Percentiles rank a stretch among this genome's conserved stretches.
These are phyloP conservation scores for Octopus bimaculoides DNA, from an alignment of 1,140 invertebrate genomes.

Conservation along the genomic window DNA sequence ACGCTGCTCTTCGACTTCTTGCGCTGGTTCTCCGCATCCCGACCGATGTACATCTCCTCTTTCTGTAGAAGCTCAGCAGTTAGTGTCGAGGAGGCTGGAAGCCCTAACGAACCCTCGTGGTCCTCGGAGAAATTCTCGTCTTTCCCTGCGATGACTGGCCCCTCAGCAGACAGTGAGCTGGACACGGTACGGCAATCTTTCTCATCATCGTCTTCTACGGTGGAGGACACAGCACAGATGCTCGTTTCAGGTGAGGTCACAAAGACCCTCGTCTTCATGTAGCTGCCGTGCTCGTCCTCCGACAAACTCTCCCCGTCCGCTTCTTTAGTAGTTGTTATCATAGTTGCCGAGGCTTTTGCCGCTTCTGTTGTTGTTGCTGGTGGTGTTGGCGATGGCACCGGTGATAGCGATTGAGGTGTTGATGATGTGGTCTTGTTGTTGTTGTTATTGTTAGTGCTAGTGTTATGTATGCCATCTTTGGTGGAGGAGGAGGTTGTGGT, in stretches of 20 bases:
- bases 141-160: neutral
- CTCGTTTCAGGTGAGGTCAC: neutral
- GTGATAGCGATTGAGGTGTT: neutral
- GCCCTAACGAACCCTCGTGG: no score
- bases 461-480: neutral
- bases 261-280: no score
- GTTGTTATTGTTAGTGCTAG: neutral
- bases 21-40: no score
- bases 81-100: no score
- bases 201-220: neutral
- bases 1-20: no score
- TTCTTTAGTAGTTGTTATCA: neutral
- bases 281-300: no score
- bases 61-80: no score
- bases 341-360: neutral
- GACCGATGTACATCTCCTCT: no score
- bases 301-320: no score
- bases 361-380: neutral
- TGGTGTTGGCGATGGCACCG: neutral
- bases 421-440: neutral
- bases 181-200: neutral
- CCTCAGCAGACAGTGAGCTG: neutral
- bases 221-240: neutral
- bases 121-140: neutral
- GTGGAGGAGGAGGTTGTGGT: no score